phyloP scores from a whole-genome alignment of 2,888 invertebrate species.

The Crepidodera aurea region DNA sequence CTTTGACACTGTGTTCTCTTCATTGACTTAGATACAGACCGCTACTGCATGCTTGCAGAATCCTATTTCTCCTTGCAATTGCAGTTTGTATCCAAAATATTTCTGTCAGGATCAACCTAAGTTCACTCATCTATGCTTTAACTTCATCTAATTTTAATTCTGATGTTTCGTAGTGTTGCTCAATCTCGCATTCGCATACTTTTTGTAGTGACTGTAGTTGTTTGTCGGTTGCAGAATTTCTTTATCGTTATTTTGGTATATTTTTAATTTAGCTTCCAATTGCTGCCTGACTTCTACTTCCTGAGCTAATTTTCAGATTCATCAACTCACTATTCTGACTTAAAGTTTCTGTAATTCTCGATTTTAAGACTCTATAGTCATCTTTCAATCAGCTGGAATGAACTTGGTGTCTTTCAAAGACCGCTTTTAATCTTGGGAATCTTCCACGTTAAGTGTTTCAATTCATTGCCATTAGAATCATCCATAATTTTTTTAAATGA shows the following conservation, averaged over 20 bases:
- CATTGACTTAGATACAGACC: no score
- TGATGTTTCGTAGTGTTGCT: constrained; percentile 36
- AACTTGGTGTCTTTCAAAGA: constrained; percentile 42
- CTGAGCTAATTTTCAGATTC: constrained; percentile 35
- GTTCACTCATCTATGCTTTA: no score
- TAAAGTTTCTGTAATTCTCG: constrained; percentile 47
- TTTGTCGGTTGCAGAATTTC: constrained; percentile 16
- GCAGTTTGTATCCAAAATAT: no score
- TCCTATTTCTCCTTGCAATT: no score
- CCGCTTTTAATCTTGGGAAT: constrained; percentile 19
- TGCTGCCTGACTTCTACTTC: constrained; percentile 28
- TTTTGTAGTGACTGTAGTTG: constrained; percentile 24
- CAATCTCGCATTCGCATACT: constrained; percentile 31
- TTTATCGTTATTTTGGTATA: constrained; percentile 26
- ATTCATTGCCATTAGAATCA: background rate
- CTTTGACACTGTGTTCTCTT: no score
- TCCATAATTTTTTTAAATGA: no score
- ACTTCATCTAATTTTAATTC: constrained; percentile 40
- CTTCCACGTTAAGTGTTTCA: background rate
- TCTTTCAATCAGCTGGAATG: constrained; percentile 47
- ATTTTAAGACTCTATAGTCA: constrained; percentile 47
- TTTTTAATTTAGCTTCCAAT: constrained; percentile 32
- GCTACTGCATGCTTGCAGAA: no score
- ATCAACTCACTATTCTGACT: constrained; percentile 49
- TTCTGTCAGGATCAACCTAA: no score